phyloP scores from a whole-genome alignment of 1,140 invertebrate genomes.

The Anthonomus grandis region DNA sequence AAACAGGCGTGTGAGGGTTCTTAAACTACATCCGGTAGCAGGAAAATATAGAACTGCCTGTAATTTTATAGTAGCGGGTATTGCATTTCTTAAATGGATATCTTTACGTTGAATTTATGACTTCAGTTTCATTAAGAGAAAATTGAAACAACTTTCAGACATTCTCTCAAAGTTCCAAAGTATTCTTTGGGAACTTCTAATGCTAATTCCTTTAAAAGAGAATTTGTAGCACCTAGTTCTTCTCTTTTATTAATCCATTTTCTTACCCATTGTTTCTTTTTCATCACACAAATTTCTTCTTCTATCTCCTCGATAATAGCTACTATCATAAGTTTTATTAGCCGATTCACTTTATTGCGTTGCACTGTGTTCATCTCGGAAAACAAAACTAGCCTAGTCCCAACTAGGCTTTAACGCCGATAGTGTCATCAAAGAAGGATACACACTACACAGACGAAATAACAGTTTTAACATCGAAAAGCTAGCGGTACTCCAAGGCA shows the following conservation, averaged over 20 bases:
- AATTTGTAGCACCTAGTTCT: conserved; percentile 27
- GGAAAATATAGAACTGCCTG: conserved; percentile 29
- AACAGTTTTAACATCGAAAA: too few relatives aligned
- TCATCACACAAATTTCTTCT: not conserved
- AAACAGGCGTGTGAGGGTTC: too few relatives aligned
- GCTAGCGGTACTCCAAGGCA: too few relatives aligned
- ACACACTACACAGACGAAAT: too few relatives aligned
- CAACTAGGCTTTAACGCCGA: too few relatives aligned
- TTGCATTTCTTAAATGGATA: conserved; percentile 27
- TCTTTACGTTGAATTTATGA: too few relatives aligned
- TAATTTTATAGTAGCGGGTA: too few relatives aligned
- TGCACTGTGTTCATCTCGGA: too few relatives aligned
- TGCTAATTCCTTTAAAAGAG: too few relatives aligned
- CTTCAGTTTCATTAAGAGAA: conserved; percentile 2
- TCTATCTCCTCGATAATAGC: conserved; percentile 6
- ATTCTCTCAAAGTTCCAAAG: conserved; percentile 17
- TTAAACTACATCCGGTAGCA: conserved; percentile 16
- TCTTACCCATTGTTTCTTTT: conserved; percentile 14
- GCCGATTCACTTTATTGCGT: not conserved
- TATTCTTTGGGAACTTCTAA: conserved; percentile 24
- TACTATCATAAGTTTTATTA: too few relatives aligned
- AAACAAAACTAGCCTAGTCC: too few relatives aligned
- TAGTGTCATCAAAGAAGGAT: too few relatives aligned
- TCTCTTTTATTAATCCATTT: conserved; percentile 29
- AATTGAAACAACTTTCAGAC: conserved; percentile 10